phyloP scores from a whole-genome alignment of 2,797 vertebrate species.

The Malacoraja senta region DNA sequence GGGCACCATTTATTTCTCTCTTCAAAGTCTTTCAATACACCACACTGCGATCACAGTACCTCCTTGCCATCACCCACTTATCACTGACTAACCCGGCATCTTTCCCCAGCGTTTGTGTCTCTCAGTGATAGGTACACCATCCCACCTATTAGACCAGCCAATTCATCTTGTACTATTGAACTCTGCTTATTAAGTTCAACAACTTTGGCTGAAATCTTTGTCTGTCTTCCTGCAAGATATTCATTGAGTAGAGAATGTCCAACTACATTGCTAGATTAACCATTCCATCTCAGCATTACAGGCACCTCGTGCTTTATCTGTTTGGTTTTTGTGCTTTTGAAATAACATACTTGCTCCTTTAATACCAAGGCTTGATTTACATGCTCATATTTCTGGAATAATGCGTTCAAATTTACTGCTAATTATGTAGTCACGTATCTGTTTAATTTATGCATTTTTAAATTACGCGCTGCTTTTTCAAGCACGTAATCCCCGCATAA shows the following conservation, averaged over 20 bases:
- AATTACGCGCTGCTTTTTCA: too few species aligned
- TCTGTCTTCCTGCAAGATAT: not conserved
- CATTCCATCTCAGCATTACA: not conserved
- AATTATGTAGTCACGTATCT: too few species aligned
- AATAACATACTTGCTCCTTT: too few species aligned
- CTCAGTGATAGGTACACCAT: not conserved
- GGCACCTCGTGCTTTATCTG: too few species aligned
- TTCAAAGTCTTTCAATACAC: not conserved
- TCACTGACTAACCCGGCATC: not conserved
- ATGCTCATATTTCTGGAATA: too few species aligned
- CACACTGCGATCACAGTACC: not conserved
- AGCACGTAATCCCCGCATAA: too few species aligned
- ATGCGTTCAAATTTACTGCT: too few species aligned
- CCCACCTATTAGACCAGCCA: not conserved
- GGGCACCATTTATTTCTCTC: not conserved
- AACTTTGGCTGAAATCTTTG: not conserved
- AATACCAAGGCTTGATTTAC: too few species aligned
- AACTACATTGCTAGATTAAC: not conserved
- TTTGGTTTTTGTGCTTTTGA: too few species aligned
- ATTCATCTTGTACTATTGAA: not conserved
- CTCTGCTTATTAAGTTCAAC: not conserved
- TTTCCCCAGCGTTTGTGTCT: not conserved
- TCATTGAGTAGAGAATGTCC: not conserved
- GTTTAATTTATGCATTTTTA: too few species aligned
- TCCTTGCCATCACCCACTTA: not conserved